A percentile compares a stretch with the other conserved stretches of the same genome.
Evolutionary conservation across 1,140 invertebrate species (phyloP).

Genomic region (Euwallacea fornicatus): DNA sequence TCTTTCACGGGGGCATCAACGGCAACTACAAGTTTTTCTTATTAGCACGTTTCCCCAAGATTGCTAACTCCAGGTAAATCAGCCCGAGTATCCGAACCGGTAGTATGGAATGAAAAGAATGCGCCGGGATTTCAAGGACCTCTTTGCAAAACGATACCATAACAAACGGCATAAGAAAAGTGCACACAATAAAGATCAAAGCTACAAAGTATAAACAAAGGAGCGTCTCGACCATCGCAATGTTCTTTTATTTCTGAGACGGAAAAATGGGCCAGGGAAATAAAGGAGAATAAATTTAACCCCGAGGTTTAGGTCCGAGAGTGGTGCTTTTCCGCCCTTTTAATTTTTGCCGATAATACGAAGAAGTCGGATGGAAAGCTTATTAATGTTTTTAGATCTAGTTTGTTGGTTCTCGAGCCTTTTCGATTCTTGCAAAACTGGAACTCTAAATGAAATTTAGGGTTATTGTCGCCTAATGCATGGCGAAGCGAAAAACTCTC

Average conservation of each 20-base stretch:
- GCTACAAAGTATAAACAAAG: constrained; percentile 38
- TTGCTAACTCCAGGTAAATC: background rate
- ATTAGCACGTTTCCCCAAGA: background rate
- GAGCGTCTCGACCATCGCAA: constrained; percentile 20
- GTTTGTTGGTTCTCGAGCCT: too few species aligned
- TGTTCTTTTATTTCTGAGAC: constrained; percentile 25
- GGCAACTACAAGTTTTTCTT: background rate
- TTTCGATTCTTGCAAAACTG: too few species aligned
- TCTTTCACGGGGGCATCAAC: background rate
- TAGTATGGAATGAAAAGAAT: constrained; percentile 19
- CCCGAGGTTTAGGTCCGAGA: background rate
- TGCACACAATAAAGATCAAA: constrained; percentile 41
- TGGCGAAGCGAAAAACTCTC: too few species aligned
- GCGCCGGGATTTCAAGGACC: constrained; percentile 30
- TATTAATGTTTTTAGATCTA: too few species aligned
- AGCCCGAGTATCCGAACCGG: background rate
- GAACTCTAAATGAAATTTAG: too few species aligned
- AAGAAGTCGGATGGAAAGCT: too few species aligned
- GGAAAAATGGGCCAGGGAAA: constrained; percentile 31
- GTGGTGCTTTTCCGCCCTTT: background rate
- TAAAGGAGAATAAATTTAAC: constrained; percentile 18
- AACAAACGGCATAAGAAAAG: constrained; percentile 39
- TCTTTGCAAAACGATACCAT: constrained; percentile 35
- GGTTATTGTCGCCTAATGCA: too few species aligned
- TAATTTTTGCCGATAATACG: background rate